These are phyloP conservation scores for Alexandromys fortis DNA, from an alignment of 2,113 vertebrate species.

Conservation along the genomic window DNA sequence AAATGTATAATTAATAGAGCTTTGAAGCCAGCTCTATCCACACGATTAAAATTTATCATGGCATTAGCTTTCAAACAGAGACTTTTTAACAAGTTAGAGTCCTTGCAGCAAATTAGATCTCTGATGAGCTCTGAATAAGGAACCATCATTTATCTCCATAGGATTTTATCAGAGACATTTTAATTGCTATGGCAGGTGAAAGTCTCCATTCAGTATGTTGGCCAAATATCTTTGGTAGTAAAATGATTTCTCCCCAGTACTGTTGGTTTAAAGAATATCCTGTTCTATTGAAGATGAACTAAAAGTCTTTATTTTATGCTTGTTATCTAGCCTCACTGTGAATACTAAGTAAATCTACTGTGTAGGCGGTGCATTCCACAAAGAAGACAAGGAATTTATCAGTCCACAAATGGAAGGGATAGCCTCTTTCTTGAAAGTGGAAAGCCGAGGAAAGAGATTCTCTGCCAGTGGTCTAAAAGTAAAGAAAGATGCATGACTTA, in stretches of 20 bases:
- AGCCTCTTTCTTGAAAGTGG: not conserved
- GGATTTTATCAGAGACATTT: constrained; percentile 81
- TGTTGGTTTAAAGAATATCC: constrained; percentile 64
- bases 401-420: not conserved
- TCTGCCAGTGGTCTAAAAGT: not conserved
- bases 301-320: constrained; percentile 58
- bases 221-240: constrained; percentile 78
- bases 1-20: constrained; percentile 84
- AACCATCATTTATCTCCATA: constrained; percentile 76
- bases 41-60: constrained; percentile 83
- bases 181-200: constrained; percentile 81
- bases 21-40: constrained; percentile 66
- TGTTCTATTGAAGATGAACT: constrained; percentile 47
- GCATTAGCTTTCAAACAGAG: constrained; percentile 79
- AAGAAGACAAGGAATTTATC: not conserved
- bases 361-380: not conserved
- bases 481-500: not conserved
- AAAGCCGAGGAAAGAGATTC: constrained; percentile 30
- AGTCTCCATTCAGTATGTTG: constrained; percentile 69
- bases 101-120: constrained; percentile 71
- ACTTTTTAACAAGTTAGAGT: constrained; percentile 77
- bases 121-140: constrained; percentile 73
- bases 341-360: constrained; percentile 20
- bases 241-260: constrained; percentile 40
- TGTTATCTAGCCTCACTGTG: not conserved